Conservation (phyloP, 1,140 invertebrate genomes). For the Heliconius himera region DNA sequence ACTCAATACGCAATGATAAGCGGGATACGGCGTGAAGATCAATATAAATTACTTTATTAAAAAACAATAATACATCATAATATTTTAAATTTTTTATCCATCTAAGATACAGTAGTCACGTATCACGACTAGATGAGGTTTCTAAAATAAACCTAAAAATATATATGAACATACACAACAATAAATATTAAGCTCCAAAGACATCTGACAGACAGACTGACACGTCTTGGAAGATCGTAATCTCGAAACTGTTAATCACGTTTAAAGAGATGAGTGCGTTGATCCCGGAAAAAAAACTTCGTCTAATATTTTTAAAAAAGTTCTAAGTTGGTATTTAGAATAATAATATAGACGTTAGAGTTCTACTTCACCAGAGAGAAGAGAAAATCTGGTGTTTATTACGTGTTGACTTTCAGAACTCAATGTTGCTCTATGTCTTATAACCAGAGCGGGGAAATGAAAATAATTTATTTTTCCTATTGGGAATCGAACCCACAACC, state of each 20-base stretch:
- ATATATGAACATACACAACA: conserved; percentile 20
- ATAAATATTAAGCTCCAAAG: conserved; percentile 29
- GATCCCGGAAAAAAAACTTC: conserved; percentile 8
- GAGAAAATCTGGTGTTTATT: background rate
- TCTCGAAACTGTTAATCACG: conserved; percentile 34
- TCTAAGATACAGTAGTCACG: conserved; percentile 6
- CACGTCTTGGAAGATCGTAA: conserved; percentile 32
- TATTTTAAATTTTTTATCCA: background rate
- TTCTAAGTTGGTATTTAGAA: too few relatives aligned
- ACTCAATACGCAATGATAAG: too few relatives aligned
- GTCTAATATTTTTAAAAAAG: background rate
- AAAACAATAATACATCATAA: background rate
- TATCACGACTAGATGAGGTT: background rate
- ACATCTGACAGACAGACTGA: conserved; percentile 32
- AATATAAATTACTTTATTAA: background rate
- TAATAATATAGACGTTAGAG: too few relatives aligned
- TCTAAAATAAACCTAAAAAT: conserved; percentile 23
- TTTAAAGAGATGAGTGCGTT: conserved; percentile 19
- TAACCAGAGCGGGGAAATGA: too few relatives aligned
- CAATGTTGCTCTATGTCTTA: too few relatives aligned
- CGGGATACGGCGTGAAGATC: background rate
- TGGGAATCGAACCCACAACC: background rate
- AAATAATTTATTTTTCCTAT: too few relatives aligned
- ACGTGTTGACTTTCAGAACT: too few relatives aligned
- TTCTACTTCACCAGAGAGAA: background rate